Conservation (phyloP, 2,797 vertebrate genomes). For the Hypotaenidia philippensis region DNA sequence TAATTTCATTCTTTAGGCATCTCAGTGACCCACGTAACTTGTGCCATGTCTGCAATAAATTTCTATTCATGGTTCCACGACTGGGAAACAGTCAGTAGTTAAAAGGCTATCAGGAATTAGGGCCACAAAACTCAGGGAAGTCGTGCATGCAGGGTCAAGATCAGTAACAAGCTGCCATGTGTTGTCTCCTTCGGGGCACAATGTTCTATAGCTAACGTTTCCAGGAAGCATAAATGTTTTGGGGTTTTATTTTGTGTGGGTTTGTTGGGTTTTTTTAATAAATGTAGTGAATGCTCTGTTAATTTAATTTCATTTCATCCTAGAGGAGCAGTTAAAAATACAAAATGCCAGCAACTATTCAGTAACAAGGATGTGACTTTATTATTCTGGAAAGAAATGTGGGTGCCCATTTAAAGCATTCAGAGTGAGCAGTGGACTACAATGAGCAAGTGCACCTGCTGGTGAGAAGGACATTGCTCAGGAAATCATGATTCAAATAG, state of each 20-base stretch:
- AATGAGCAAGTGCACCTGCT: neutral
- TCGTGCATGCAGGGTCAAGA: neutral
- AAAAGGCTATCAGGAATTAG: neutral
- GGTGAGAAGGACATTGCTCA: neutral
- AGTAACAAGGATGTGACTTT: neutral
- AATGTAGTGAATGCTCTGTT: neutral
- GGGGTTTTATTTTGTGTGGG: neutral
- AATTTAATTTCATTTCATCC: neutral
- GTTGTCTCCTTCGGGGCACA: slow-evolving; percentile 18
- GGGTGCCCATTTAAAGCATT: neutral
- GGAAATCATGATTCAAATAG: neutral
- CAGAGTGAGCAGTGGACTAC: neutral
- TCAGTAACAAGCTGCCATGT: neutral
- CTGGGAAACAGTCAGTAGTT: neutral
- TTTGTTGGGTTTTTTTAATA: neutral
- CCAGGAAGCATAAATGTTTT: slow-evolving; percentile 32
- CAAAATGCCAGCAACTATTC: slow-evolving; percentile 10
- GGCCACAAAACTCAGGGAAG: slow-evolving; percentile 5
- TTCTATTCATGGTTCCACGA: neutral
- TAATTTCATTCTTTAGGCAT: slow-evolving; percentile 38
- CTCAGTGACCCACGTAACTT: neutral
- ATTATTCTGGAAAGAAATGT: neutral
- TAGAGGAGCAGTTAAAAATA: slow-evolving; percentile 28
- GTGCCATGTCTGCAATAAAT: neutral
- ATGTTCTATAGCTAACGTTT: slow-evolving; percentile 31